These are phyloP conservation scores for Diloba caeruleocephala DNA, from an alignment of 2,888 invertebrate genomes.

Conservation along the genomic window DNA sequence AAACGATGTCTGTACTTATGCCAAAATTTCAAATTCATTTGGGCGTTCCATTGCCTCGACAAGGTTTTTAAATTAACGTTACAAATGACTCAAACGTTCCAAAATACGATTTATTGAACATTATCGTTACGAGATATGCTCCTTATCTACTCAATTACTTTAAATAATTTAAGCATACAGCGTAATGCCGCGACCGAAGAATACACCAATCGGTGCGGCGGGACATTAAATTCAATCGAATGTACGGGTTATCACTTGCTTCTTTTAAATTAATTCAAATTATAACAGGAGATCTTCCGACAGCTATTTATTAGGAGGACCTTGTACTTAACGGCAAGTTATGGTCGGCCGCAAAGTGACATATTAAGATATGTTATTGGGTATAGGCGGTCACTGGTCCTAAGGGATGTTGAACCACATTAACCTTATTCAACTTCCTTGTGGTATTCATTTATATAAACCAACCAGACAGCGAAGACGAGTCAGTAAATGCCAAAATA, in stretches of 20 bases:
- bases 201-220: constrained; percentile 60
- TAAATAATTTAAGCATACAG: constrained; percentile 74
- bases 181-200: constrained; percentile 62
- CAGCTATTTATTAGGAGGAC: constrained; percentile 67
- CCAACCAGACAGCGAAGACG: constrained; percentile 39
- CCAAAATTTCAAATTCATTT: constrained; percentile 68
- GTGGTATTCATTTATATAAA: constrained; percentile 49
- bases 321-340: constrained; percentile 57
- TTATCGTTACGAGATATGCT: constrained; percentile 66
- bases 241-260: constrained; percentile 71
- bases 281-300: constrained; percentile 66
- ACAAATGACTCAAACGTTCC: constrained; percentile 61
- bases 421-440: constrained; percentile 54
- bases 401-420: constrained; percentile 53
- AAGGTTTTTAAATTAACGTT: constrained; percentile 69
- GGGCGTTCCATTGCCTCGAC: constrained; percentile 55
- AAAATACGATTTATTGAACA: constrained; percentile 67
- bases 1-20: constrained; percentile 67
- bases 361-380: constrained; percentile 66
- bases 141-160: constrained; percentile 79
- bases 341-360: constrained; percentile 63
- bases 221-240: constrained; percentile 67
- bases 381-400: constrained; percentile 48
- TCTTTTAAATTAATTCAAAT: constrained; percentile 73
- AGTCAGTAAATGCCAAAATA: constrained; percentile 63